phyloP scores from a whole-genome alignment of 2,888 invertebrate genomes.

The Ischnura elegans region DNA sequence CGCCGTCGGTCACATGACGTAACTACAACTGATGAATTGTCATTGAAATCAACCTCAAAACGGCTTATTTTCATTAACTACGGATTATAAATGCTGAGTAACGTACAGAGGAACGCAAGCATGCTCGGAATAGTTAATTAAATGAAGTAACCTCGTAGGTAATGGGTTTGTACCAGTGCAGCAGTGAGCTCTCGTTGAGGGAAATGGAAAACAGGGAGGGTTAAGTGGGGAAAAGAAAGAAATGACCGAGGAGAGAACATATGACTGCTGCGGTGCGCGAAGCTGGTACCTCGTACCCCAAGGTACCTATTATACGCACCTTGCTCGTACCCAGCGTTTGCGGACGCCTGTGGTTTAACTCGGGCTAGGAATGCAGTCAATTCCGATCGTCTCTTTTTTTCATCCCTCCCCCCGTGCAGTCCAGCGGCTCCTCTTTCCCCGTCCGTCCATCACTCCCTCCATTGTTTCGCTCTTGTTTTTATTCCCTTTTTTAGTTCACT shows the following conservation, averaged over 20 bases:
- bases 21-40: too few species aligned
- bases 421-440: neutral
- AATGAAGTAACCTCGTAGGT: neutral
- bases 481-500: conserved; percentile 41
- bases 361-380: conserved; percentile 48
- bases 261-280: conserved; percentile 46
- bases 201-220: neutral
- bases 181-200: neutral
- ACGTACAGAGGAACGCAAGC: neutral
- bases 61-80: too few species aligned
- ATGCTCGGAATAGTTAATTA: neutral
- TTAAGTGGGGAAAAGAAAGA: neutral
- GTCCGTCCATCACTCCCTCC: neutral
- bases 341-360: conserved; percentile 45
- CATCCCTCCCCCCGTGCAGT: neutral
- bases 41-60: too few species aligned
- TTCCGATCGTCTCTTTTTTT: conserved; percentile 16
- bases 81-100: neutral
- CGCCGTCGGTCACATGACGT: too few species aligned
- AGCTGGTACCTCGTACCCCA: conserved; percentile 21
- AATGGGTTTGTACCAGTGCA: neutral
- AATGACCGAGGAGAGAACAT: neutral
- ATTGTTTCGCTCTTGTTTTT: neutral
- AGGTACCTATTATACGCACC: too few species aligned
- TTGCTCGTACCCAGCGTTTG: conserved; percentile 19